Evolutionary conservation across 2,888 invertebrate genomes (phyloP), one percentile per base, ranked within the genome.

Genomic region (Folsomia manolachei): DNA sequence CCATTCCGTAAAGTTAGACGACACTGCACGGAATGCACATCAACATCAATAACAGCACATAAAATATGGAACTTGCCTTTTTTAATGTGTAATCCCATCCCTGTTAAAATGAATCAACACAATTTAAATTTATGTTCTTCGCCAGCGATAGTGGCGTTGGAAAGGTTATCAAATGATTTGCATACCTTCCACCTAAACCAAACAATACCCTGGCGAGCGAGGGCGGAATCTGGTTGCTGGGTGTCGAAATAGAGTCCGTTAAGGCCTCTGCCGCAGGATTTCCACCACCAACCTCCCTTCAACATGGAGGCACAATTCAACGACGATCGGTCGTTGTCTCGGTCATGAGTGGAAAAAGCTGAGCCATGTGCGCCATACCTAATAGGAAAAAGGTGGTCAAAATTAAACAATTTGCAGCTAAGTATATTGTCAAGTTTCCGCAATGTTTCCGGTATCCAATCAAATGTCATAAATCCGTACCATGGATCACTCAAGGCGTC

Each of bases 271-370:
- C 94, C 94, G 82, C 94, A 95, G 0, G 93, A 94, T 83, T 94
- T 93, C 94, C 94, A 94, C 94, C 94, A 95, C 94, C 94, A 95
- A 2, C 94, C 94, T 67, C 94, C 94, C 85, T 94, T 94, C 79
- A 95, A 86, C 94, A 94, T 94, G 19, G 94, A 94, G 24, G 94
- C 94, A 83, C 94, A 94, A 84, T 95, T 95, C 81, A 94, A 85
- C 75, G 93, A 94, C 60, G 94, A 94, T 82, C 94, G 86, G 84
- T 95, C 94, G 83, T 95, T 94, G 83, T 94, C 94, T 83, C 94
- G 90, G 87, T 95, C 94, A 82, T 94, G 94, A 1, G 94, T 94
- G 4, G 94, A 94, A 87, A 95, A 94, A 53, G 94, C 94, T 84
- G 94, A 94, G 85, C 94, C 93, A 84, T 94, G 94, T 75, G 93